Evolutionary conservation across 2,113 vertebrate species (phyloP).

Genomic region (Phyllopteryx taeniolatus): DNA sequence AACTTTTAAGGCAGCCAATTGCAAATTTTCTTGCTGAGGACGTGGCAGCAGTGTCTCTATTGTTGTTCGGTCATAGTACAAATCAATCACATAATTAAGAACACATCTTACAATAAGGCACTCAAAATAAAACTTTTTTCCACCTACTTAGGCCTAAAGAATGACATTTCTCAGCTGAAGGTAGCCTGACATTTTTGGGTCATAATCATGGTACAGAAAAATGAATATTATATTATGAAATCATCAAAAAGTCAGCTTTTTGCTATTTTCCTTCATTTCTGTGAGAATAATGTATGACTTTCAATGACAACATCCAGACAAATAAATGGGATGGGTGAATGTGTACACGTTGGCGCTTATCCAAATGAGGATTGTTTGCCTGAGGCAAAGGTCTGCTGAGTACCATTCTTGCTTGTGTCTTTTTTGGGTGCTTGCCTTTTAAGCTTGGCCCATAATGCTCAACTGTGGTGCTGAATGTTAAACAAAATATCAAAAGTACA

Average conservation of each 20-base stretch:
- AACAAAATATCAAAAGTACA: neutral
- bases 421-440: neutral
- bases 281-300: neutral
- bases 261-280: neutral
- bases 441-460: neutral
- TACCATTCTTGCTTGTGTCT: neutral
- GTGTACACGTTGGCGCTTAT: neutral
- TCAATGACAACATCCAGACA: neutral
- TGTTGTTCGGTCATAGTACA: no score
- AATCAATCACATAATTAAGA: no score
- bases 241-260: neutral
- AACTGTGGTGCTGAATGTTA: neutral
- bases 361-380: neutral
- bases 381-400: neutral
- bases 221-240: neutral
- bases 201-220: neutral
- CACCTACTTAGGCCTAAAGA: neutral
- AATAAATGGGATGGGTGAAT: neutral
- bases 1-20: no score
- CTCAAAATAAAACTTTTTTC: no score
- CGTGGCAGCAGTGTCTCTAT: no score
- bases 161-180: neutral
- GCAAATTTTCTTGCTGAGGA: no score
- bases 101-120: no score
- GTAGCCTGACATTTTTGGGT: neutral